These are phyloP conservation scores for Synanthedon vespiformis DNA, from an alignment of 2,888 invertebrate species.

Conservation along the genomic window DNA sequence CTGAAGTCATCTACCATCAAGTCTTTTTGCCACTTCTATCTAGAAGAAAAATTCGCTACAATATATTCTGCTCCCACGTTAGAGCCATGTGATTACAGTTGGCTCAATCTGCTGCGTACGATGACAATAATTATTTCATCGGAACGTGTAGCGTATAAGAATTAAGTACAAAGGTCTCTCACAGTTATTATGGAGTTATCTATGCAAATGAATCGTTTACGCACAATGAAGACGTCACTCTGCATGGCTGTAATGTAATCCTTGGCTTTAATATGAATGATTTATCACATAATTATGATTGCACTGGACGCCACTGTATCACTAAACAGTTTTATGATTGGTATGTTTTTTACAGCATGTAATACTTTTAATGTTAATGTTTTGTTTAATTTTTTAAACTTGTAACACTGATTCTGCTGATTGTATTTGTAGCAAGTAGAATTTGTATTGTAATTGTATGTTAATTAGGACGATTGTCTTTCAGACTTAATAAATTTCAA, in stretches of 20 bases:
- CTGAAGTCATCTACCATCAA: too few species aligned
- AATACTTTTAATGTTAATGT: not conserved
- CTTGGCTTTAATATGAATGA: constrained; percentile 6
- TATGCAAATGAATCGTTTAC: constrained; percentile 24
- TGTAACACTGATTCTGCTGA: not conserved
- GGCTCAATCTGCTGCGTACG: too few species aligned
- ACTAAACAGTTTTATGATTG: too few species aligned
- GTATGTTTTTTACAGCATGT: too few species aligned
- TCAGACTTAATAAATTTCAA: too few species aligned
- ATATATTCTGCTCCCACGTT: too few species aligned
- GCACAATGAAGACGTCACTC: constrained; percentile 26
- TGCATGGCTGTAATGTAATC: constrained; percentile 3
- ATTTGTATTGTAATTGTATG: too few species aligned
- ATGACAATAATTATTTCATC: not conserved
- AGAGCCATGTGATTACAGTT: too few species aligned
- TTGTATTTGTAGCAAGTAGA: too few species aligned
- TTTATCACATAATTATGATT: constrained; percentile 1
- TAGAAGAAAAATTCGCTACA: too few species aligned
- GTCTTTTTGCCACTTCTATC: too few species aligned
- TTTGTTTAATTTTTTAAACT: not conserved
- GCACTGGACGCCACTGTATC: not conserved
- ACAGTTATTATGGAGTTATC: constrained; percentile 10
- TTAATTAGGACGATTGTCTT: too few species aligned
- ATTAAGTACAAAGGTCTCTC: not conserved
- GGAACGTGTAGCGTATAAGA: not conserved